These are phyloP conservation scores for Hylaeus volcanicus DNA, from an alignment of 1,140 invertebrate genomes.

Conservation along the genomic window DNA sequence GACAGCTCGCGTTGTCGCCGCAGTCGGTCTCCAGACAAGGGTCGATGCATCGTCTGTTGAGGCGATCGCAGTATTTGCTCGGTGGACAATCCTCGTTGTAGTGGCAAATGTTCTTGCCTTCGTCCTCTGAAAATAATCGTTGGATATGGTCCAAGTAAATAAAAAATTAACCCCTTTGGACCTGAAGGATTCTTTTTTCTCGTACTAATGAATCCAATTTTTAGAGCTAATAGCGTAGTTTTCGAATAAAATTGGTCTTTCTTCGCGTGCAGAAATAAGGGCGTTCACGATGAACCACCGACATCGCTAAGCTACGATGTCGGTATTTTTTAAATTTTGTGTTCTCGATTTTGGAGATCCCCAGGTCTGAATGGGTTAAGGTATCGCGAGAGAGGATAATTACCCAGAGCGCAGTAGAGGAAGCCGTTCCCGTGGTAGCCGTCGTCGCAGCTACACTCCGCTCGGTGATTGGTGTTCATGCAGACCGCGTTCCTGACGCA, in stretches of 20 bases:
- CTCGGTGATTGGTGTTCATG: slow-evolving; percentile 92
- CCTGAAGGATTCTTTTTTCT: no score
- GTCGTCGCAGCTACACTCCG: slow-evolving; percentile 91
- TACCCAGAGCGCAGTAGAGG: slow-evolving; percentile 88
- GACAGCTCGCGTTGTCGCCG: slow-evolving; percentile 91
- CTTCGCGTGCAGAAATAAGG: no score
- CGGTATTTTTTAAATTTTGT: no score
- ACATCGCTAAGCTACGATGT: no score
- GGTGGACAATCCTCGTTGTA: slow-evolving; percentile 94
- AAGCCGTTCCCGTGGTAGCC: slow-evolving; percentile 93
- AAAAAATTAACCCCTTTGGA: no score
- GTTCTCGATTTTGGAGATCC: no score
- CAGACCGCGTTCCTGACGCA: slow-evolving; percentile 92
- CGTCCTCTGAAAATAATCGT: slow-evolving; percentile 80
- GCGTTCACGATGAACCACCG: no score
- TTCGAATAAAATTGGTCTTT: no score
- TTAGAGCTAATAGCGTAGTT: no score
- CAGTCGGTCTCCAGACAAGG: slow-evolving; percentile 91
- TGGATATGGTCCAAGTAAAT: no score
- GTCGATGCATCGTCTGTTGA: slow-evolving; percentile 91
- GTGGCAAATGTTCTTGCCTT: slow-evolving; percentile 88
- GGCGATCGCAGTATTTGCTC: slow-evolving; percentile 88
- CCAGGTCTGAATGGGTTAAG: no score
- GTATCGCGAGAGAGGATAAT: slow-evolving; percentile 49
- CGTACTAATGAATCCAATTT: no score